phyloP scores from a whole-genome alignment of 2,797 vertebrate genomes.

The Onychomys torridus region DNA sequence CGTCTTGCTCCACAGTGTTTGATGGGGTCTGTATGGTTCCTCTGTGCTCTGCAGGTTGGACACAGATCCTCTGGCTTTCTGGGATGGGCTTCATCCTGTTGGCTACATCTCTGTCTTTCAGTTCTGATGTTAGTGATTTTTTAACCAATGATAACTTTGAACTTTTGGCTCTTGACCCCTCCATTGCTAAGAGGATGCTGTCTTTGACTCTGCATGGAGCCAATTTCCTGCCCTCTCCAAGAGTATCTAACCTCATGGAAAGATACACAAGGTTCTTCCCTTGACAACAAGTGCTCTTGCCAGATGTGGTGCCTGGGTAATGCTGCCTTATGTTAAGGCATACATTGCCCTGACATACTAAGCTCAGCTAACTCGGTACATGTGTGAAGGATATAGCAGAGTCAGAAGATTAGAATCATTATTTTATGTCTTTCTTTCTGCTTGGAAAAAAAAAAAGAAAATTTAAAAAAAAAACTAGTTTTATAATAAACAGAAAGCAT shows the following conservation, averaged over 20 bases:
- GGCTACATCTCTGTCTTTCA: conserved; percentile 56
- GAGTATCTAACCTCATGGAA: conserved; percentile 77
- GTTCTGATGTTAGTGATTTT: conserved; percentile 70
- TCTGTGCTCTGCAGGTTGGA: neutral
- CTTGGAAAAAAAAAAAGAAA: conserved; percentile 73
- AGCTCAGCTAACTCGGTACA: conserved; percentile 73
- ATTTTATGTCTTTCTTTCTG: conserved; percentile 74
- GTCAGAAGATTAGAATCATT: conserved; percentile 80
- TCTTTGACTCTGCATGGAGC: conserved; percentile 36
- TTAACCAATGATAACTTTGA: conserved; percentile 67
- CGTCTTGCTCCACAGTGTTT: neutral
- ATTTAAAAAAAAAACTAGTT: conserved; percentile 76
- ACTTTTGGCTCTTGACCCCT: conserved; percentile 58
- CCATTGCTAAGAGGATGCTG: conserved; percentile 63
- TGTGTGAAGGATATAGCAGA: conserved; percentile 68
- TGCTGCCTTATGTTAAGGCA: conserved; percentile 2
- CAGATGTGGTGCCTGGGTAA: conserved; percentile 69
- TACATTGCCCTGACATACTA: conserved; percentile 57
- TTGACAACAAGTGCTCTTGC: conserved; percentile 68
- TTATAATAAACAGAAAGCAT: conserved; percentile 85
- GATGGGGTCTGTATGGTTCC: neutral
- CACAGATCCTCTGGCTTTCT: conserved; percentile 11
- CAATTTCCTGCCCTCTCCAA: conserved; percentile 55
- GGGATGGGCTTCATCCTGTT: conserved; percentile 60
- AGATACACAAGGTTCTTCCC: conserved; percentile 60